Base-by-base conservation (phyloP, 2,888 invertebrate species). In the Chloromyia formosa region DNA sequence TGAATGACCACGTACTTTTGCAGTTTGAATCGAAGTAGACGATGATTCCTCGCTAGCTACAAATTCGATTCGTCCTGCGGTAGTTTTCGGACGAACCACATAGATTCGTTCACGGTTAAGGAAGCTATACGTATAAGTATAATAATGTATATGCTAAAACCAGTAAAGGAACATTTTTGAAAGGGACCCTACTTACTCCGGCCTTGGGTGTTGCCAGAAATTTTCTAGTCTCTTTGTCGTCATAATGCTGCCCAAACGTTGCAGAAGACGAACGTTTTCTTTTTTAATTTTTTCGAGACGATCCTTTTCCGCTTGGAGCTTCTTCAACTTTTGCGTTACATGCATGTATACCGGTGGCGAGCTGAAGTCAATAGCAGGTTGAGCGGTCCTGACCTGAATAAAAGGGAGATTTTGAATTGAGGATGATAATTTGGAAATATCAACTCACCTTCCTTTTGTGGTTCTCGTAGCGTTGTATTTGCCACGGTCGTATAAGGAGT, bases 401-500 rank as follows among this genome's bases (percentile, higher is more conserved):
- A 22, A 62, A 60, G n/a, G n/a, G n/a, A 42, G 49, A 22, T 18
- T 20, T 49, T 61, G 53, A 22, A 45, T 53, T 73, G 23, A 45
- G 14, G 18, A 35, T 64, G 7, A 35, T 35, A 35, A 49, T 56
- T 58, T 64, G n/a, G 49, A 49, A 49, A 49, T 12, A n/a, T 9
- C 42, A 35, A 64, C 42, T 69, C 82, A 91, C 91, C 86, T 93
- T 93, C 77, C 87, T 85, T 73, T 91, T 86, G 81, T 93, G 93
- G 80, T 92, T 89, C 79, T 89, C 88, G 83, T 89, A 93, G 76
- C 90, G 87, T 78, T 91, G 86, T 64, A 90, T 88, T 80, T 91
- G 89, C 91, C 92, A 93, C 0, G 93, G 93, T 78, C 89, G 88
- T 73, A 89, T 87, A 72, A 92, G 85, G 72, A 93, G 85, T 83